Percentiles rank a stretch among this genome's conserved stretches.
Conservation (phyloP, 2,888 invertebrate genomes). For the Epinotia nisella region DNA sequence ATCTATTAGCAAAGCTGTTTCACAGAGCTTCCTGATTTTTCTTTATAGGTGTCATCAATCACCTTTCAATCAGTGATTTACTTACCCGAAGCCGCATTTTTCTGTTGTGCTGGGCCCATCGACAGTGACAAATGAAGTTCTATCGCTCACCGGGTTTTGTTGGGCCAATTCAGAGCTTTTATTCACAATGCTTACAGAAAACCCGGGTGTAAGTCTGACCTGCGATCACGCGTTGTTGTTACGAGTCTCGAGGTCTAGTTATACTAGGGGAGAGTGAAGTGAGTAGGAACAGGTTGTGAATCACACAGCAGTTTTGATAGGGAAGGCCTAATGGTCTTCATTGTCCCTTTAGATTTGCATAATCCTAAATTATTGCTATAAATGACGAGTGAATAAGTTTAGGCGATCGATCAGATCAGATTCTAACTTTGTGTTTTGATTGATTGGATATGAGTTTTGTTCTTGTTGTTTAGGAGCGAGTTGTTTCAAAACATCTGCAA, state of each 20-base stretch:
- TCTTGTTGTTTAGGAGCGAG: constrained; percentile 1
- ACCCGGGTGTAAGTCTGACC: not conserved
- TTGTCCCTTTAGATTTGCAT: constrained; percentile 40
- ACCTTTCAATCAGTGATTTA: constrained; percentile 61
- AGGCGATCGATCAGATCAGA: constrained; percentile 1
- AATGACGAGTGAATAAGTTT: constrained; percentile 29
- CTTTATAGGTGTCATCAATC: constrained; percentile 59
- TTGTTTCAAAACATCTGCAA: not conserved
- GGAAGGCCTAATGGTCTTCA: constrained; percentile 43
- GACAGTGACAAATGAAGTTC: constrained; percentile 57
- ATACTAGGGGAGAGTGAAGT: not conserved
- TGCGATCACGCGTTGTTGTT: not conserved
- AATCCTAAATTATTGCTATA: constrained; percentile 38
- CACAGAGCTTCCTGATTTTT: constrained; percentile 47
- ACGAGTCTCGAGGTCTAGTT: not conserved
- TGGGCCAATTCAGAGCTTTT: constrained; percentile 40
- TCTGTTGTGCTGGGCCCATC: constrained; percentile 54
- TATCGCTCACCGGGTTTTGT: constrained; percentile 51
- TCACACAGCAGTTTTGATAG: constrained; percentile 27
- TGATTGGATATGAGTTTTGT: constrained; percentile 11
- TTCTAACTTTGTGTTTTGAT: constrained; percentile 2
- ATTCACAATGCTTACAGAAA: not conserved
- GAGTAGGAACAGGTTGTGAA: not conserved
- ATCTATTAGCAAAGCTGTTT: constrained; percentile 38
- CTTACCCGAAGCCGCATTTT: constrained; percentile 55